Base-by-base conservation (phyloP, 2,797 vertebrate genomes). In the Paramormyrops hopkinsi region DNA sequence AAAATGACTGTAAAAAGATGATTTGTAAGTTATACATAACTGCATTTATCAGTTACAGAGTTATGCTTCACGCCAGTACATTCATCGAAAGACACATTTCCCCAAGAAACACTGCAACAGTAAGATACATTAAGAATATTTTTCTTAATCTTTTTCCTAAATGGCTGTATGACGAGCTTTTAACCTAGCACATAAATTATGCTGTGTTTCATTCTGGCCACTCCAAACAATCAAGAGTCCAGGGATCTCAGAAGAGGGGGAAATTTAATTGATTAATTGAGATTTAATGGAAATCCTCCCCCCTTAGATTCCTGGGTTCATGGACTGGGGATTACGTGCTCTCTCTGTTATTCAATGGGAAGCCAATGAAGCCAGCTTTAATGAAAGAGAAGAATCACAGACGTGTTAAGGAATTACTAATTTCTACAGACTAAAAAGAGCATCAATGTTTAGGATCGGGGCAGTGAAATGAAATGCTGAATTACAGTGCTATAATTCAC, bases 251-350 rank as follows among this genome's bases (percentile, higher is more conserved):
- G 41, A 82, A 82, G 17, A 44, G 76, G 17, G 76, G 76, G 5
- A 82, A 7, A 82, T 82, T 82, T 82, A n/a, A 82, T 46, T 82
- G 76, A 82, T 82, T 82, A 82, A 19, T 82, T 82, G 76, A n/a
- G 41, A 82, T 79, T 44, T 79, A 41, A 79, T 46, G 6, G 41
- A 79, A 9, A 33, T 33, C 22, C 22, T 25, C 62, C 11, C 62
- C 25, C 12, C 65, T 33, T 37, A 14, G 12, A 73, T 73, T 73
- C 29, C 65, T 17, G 65, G 65, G 69, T 37, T 73, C 29, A 17
- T 73, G 29, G 4, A 37, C 29, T 73, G 65, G 65, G 11, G 65
- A 29, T 69, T 33, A 69, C 12, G 0, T 17, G 29, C 65, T 33
- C n/a, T 59, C 62, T 69, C 65, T 79, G 41, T 82, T 19, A 46